Percentiles rank a stretch among this genome's conserved stretches.
These are phyloP conservation scores for Acromyrmex echinatior DNA, from an alignment of 1,140 invertebrate genomes.

Conservation along the genomic window DNA sequence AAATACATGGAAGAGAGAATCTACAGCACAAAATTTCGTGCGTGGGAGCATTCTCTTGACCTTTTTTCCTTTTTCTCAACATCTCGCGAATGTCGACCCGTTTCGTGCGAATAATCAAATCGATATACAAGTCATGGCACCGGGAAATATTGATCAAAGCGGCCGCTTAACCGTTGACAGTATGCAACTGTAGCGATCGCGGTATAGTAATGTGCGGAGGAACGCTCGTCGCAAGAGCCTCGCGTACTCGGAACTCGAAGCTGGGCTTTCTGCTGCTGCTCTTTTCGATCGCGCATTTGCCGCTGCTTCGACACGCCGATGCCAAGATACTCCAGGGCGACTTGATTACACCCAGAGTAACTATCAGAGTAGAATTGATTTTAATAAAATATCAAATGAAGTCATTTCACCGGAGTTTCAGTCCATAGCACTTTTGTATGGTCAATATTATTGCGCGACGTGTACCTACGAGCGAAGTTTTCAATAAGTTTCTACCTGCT, in stretches of 20 bases:
- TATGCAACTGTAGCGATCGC: constrained; percentile 55
- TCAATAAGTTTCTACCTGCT: background rate
- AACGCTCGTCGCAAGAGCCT: constrained; percentile 49
- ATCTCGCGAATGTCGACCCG: constrained; percentile 4
- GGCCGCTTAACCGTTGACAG: constrained; percentile 48
- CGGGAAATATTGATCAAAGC: constrained; percentile 74
- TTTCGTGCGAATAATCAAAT: constrained; percentile 39
- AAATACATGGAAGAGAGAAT: background rate
- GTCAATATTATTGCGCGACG: constrained; percentile 5
- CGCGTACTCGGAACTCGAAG: constrained; percentile 44
- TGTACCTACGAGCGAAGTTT: background rate
- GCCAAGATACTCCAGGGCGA: constrained; percentile 75
- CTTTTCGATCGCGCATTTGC: constrained; percentile 34
- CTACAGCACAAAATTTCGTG: background rate
- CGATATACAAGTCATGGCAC: constrained; percentile 32
- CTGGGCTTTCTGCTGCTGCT: constrained; percentile 49
- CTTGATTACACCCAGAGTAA: constrained; percentile 74
- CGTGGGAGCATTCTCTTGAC: no score
- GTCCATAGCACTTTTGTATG: background rate
- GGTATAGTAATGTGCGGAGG: constrained; percentile 58
- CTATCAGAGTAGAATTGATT: background rate
- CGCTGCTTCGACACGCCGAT: constrained; percentile 52
- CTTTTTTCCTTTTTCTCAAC: background rate
- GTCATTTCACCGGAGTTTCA: background rate
- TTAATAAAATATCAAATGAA: background rate